A percentile compares a stretch with the other conserved stretches of the same genome.
phyloP scores from a whole-genome alignment of 2,797 vertebrate genomes.

The Tragopan temminckii region DNA sequence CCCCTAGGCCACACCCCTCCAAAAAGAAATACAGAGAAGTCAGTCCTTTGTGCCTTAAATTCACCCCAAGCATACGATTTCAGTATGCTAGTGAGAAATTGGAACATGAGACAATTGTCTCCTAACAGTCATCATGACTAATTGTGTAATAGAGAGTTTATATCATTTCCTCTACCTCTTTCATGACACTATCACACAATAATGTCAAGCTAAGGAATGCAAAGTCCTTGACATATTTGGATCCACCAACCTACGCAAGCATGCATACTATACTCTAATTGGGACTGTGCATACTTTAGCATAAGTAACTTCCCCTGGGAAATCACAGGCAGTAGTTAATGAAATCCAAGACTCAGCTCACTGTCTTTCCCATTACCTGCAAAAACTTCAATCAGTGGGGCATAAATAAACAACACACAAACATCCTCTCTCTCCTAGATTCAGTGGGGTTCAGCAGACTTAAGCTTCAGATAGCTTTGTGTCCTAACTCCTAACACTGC shows the following conservation, averaged over 20 bases:
- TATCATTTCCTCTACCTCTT: not conserved
- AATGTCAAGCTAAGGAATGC: not conserved
- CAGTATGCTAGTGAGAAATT: not conserved
- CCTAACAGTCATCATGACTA: conserved; percentile 15
- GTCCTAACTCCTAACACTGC: not conserved
- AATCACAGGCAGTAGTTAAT: not conserved
- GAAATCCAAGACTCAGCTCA: not conserved
- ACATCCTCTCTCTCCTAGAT: not conserved
- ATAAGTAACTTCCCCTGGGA: conserved; percentile 2
- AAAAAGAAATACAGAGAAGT: not conserved
- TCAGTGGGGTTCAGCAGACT: not conserved
- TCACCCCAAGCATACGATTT: not conserved
- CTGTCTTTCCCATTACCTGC: not conserved
- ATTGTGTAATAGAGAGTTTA: not conserved
- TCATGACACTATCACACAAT: not conserved
- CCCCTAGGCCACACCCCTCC: not conserved
- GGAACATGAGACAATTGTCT: not conserved
- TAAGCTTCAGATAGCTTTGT: not conserved
- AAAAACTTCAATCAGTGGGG: not conserved
- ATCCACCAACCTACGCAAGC: not conserved
- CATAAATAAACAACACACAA: conserved; percentile 11
- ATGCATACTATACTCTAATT: not conserved
- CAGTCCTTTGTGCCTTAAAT: not conserved
- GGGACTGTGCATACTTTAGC: not conserved
- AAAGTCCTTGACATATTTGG: not conserved